Evolutionary conservation across 2,888 invertebrate species (phyloP).

Genomic region (Eupithecia inturbata): DNA sequence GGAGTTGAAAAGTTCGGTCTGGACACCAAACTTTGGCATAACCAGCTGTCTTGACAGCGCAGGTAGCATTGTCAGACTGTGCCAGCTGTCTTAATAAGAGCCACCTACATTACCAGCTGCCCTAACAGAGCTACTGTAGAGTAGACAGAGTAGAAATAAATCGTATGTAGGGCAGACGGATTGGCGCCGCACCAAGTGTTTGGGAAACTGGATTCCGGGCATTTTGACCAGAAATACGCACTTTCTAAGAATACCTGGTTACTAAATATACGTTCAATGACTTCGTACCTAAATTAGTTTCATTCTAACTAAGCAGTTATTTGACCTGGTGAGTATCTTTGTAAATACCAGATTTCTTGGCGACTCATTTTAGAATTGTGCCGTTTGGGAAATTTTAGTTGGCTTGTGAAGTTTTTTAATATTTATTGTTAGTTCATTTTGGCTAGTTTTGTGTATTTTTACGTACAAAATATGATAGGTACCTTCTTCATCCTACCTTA

Average conservation of each 20-base stretch:
- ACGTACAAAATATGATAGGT: not conserved
- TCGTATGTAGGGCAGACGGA: slow-evolving; percentile 64
- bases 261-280: not conserved
- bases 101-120: not conserved
- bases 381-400: not conserved
- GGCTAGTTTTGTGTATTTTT: not conserved
- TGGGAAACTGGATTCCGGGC: slow-evolving; percentile 42
- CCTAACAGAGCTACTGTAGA: not conserved
- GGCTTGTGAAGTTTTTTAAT: not conserved
- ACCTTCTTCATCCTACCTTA: not conserved
- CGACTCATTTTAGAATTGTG: not conserved
- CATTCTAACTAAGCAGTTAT: not conserved
- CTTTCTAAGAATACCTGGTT: slow-evolving; percentile 18
- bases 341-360: not conserved
- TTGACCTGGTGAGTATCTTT: not conserved
- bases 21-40: not conserved
- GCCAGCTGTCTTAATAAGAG: not conserved
- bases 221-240: slow-evolving; percentile 44
- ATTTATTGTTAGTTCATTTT: no score
- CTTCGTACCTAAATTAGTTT: not conserved
- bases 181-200: slow-evolving; percentile 68
- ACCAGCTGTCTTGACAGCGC: no score
- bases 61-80: no score
- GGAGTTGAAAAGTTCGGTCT: not conserved
- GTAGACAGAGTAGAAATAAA: slow-evolving; percentile 1